Percentiles rank a stretch among this genome's conserved stretches.
These are phyloP conservation scores for Momotus momota DNA, from an alignment of 2,797 vertebrate species.

Conservation along the genomic window DNA sequence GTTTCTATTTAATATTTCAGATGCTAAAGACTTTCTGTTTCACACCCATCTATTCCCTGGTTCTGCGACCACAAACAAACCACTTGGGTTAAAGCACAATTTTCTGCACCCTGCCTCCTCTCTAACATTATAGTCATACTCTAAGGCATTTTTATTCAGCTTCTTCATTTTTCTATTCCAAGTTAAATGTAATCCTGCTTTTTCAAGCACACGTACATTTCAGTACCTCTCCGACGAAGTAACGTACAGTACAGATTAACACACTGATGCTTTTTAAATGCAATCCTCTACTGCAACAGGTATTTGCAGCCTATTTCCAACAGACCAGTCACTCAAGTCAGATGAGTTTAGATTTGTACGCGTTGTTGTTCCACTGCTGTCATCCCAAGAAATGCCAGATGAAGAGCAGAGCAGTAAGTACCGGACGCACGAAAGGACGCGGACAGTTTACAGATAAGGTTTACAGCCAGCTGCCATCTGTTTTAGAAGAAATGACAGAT, in stretches of 20 bases:
- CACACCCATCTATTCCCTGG: background rate
- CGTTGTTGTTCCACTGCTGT: background rate
- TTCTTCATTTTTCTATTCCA: background rate
- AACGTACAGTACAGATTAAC: background rate
- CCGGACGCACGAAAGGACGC: background rate
- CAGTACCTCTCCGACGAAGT: background rate
- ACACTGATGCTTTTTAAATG: background rate
- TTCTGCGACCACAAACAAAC: background rate
- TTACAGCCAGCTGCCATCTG: background rate
- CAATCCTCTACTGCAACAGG: background rate
- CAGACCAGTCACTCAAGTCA: background rate
- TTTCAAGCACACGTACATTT: background rate
- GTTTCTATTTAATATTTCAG: background rate
- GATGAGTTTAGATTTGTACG: background rate
- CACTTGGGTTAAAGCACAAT: background rate
- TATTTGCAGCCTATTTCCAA: background rate
- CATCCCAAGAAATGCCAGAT: background rate
- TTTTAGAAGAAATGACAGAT: background rate
- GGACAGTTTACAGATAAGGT: background rate
- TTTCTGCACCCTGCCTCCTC: background rate
- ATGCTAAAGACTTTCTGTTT: background rate
- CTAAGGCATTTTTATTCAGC: background rate
- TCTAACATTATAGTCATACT: background rate
- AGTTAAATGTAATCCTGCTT: background rate
- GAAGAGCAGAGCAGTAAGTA: background rate